Conservation (phyloP, 1,140 invertebrate genomes). For the Aethina tumida region DNA sequence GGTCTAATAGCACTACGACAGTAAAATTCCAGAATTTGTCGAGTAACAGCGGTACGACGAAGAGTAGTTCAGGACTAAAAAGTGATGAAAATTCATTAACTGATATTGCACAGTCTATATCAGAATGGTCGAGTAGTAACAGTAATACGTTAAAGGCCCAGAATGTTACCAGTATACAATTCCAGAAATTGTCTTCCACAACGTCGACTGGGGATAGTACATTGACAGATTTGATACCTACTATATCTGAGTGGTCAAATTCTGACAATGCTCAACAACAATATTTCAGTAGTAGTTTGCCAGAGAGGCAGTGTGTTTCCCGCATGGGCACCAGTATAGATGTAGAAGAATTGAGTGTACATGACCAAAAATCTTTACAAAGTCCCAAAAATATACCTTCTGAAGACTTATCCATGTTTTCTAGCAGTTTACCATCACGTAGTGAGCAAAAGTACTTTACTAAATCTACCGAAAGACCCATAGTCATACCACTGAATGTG, state of each 20-base stretch:
- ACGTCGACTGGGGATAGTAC: slow-evolving; percentile 33
- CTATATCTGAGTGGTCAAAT: slow-evolving; percentile 37
- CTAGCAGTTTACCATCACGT: slow-evolving; percentile 7
- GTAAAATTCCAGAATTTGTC: slow-evolving; percentile 64
- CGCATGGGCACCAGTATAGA: slow-evolving; percentile 28
- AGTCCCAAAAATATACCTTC: slow-evolving; percentile 32
- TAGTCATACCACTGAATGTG: slow-evolving; percentile 27
- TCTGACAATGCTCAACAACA: slow-evolving; percentile 23
- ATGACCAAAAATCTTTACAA: slow-evolving; percentile 19
- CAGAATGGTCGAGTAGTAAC: slow-evolving; percentile 48
- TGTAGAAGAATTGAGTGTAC: slow-evolving; percentile 21
- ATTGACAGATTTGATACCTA: slow-evolving; percentile 31
- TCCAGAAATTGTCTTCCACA: slow-evolving; percentile 33
- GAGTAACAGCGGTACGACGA: slow-evolving; percentile 53
- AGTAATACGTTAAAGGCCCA: slow-evolving; percentile 31
- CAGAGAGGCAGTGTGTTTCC: slow-evolving; percentile 13
- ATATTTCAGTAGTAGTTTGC: slow-evolving; percentile 17
- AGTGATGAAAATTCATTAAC: slow-evolving; percentile 46
- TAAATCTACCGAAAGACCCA: slow-evolving; percentile 30
- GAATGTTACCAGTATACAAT: slow-evolving; percentile 23
- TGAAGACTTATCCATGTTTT: slow-evolving; percentile 24
- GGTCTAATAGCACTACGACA: slow-evolving; percentile 73
- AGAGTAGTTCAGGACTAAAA: slow-evolving; percentile 45
- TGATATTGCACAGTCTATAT: slow-evolving; percentile 46
- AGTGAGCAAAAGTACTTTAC: slow-evolving; percentile 20